A percentile compares a stretch with the other conserved stretches of the same genome.
These are phyloP conservation scores for Limnephilus auricula DNA, from an alignment of 2,888 invertebrate species.

Conservation along the genomic window DNA sequence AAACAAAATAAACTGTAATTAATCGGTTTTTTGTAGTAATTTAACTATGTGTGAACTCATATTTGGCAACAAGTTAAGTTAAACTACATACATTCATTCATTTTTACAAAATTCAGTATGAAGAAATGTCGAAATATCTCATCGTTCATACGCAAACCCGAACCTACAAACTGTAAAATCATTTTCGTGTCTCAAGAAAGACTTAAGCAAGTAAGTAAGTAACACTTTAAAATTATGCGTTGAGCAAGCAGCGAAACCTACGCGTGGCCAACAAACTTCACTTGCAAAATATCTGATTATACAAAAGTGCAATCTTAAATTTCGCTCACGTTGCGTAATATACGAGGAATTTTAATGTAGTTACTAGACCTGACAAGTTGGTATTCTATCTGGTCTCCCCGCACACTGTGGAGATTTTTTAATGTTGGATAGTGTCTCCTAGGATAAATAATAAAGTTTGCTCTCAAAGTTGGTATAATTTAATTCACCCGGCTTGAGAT, in stretches of 20 bases:
- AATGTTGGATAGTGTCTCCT: slow-evolving; percentile 37
- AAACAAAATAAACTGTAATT: neutral
- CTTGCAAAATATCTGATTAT: slow-evolving; percentile 43
- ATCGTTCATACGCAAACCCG: neutral
- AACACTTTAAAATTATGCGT: neutral
- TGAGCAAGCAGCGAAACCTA: neutral
- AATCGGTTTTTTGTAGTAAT: no score
- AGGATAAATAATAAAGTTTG: slow-evolving; percentile 12
- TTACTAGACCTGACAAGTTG: slow-evolving; percentile 27
- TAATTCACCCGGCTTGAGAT: slow-evolving; percentile 15
- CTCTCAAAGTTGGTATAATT: neutral
- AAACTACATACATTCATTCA: no score
- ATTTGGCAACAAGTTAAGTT: neutral
- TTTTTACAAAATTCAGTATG: neutral
- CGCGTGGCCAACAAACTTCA: slow-evolving; percentile 23
- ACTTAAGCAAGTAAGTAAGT: neutral
- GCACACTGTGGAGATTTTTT: slow-evolving; percentile 33
- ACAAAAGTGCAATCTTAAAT: slow-evolving; percentile 40
- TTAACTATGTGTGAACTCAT: neutral
- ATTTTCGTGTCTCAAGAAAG: neutral
- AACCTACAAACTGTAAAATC: neutral
- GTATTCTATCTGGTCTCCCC: slow-evolving; percentile 36
- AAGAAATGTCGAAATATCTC: neutral
- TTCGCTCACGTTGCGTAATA: slow-evolving; percentile 52
- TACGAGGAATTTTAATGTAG: slow-evolving; percentile 51